Conservation (phyloP, 1,140 invertebrate species). For the Pectinophora gossypiella region DNA sequence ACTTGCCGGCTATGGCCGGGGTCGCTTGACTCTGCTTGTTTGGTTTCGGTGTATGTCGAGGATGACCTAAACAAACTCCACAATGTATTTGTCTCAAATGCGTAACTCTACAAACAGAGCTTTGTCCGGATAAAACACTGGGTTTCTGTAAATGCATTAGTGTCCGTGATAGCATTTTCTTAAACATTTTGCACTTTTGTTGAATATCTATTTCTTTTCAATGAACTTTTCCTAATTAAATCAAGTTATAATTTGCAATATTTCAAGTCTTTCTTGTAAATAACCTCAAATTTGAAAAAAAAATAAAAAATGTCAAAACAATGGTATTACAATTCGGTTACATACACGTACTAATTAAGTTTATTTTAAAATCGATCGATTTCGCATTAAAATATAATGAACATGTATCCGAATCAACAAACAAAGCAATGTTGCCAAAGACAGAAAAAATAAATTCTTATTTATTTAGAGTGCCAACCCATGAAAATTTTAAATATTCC, state of each 20-base stretch:
- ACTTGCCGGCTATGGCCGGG: conserved; percentile 67
- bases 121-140: neutral
- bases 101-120: neutral
- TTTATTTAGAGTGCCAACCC: too few relatives aligned
- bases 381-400: neutral
- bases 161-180: conserved; percentile 23
- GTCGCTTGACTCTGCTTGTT: conserved; percentile 37
- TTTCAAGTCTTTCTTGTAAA: neutral
- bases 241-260: too few relatives aligned
- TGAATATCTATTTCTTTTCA: neutral
- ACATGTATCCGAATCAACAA: too few relatives aligned
- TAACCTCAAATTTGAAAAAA: neutral
- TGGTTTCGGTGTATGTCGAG: conserved; percentile 64
- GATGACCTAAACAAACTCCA: conserved; percentile 71
- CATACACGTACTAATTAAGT: too few relatives aligned
- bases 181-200: conserved; percentile 21
- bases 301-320: neutral
- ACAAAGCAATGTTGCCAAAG: too few relatives aligned
- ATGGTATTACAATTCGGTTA: neutral
- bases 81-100: conserved; percentile 37
- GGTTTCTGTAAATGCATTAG: neutral
- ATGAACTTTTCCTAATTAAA: too few relatives aligned
- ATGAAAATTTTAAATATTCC: too few relatives aligned
- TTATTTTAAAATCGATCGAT: neutral
- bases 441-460: too few relatives aligned